A percentile compares a stretch with the other conserved stretches of the same genome.
Conservation (phyloP, 2,888 invertebrate genomes). For the Leptinotarsa peninsularis region DNA sequence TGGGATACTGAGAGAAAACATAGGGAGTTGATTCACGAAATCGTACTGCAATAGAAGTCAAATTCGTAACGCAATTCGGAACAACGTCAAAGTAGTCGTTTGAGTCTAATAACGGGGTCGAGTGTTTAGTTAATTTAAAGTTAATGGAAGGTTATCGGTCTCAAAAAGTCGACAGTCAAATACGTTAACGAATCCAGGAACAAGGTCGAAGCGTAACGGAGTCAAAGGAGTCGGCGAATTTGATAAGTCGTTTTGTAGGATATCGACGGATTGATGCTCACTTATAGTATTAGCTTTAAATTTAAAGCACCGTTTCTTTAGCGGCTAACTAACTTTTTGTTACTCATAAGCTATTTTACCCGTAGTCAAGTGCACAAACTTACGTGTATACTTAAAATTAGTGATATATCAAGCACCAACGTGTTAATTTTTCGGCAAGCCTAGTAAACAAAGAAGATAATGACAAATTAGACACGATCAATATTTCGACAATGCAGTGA, state of each 20-base stretch:
- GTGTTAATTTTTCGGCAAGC: conserved; percentile 26
- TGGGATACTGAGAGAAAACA: background rate
- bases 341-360: conserved; percentile 29
- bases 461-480: background rate
- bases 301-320: conserved; percentile 13
- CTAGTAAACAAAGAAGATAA: background rate
- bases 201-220: background rate
- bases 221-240: background rate
- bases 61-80: no score
- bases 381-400: conserved; percentile 26
- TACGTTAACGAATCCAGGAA: background rate
- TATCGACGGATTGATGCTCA: conserved; percentile 11
- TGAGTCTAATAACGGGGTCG: no score
- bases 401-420: conserved; percentile 38
- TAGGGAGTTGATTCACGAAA: background rate
- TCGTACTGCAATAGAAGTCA: no score
- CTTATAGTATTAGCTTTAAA: background rate
- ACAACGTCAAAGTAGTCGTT: no score
- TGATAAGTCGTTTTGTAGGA: background rate
- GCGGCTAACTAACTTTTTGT: background rate
- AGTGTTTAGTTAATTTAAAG: no score
- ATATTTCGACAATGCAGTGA: background rate
- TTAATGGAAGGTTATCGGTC: no score
- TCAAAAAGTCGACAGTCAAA: background rate
- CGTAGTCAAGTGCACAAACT: conserved; percentile 37